Base-by-base conservation (phyloP, 2,888 invertebrate species). In the Smittia aterrima region DNA sequence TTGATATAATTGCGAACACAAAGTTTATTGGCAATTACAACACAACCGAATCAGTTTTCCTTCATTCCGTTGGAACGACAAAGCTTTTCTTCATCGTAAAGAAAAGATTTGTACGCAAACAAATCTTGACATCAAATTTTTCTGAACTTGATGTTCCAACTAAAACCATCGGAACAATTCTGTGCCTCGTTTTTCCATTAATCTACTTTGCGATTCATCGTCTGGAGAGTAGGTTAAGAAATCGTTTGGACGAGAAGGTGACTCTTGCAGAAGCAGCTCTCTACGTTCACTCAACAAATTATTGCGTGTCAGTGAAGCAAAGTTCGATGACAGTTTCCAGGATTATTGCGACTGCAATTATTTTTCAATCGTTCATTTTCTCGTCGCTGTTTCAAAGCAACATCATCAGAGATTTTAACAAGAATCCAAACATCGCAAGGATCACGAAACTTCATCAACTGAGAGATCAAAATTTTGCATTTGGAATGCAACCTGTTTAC, bases 361-460 rank as follows among this genome's bases (percentile, higher is more conserved):
- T 68, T 3, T 68, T 68, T 18, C 40, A 47, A 16, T 40, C 68
- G 9, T 13, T 68, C 1, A 40, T 68, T 16, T 18, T 13, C 9
- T 20, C 41, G 9, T 47, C 41, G 1, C 3, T 68, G 1, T 41
- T 68, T 20, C 68, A 68, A 68, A 41, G 68, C 1, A 68, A 1
- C 1, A 68, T 68, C 13, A 20, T 47, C n/a, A 40, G 40, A n/a
- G n/a, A 47, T 20, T 24, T 68, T 13, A 68, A 68, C 40, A n/a
- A 13, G 11, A 16, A 32, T n/a, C 13, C 3, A 38, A 66, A 66
- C 1, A 16, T 38, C n/a, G 32, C 16, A 1, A 18, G 13, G 27
- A 66, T 66, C 27, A 32, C 24, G 1, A 1, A 13, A 27, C 7
- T 32, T 11, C n/a, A 66, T 7, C 22, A 66, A 25, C 16, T 66